Evolutionary conservation across 1,140 invertebrate genomes (phyloP).

Genomic region (Delia radicum): DNA sequence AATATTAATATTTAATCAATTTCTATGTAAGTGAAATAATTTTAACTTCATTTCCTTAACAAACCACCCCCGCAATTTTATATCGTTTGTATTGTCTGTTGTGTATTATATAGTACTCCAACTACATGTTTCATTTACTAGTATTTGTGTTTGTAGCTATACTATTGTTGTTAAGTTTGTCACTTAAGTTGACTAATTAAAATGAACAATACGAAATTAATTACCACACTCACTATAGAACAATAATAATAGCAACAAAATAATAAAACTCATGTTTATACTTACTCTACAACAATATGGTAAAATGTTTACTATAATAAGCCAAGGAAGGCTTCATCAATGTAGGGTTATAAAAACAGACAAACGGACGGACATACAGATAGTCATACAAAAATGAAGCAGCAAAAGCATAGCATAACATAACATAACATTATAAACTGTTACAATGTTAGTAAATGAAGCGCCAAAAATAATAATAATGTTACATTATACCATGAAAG

Average conservation of each 20-base stretch:
- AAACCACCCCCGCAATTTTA: neutral
- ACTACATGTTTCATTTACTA: neutral
- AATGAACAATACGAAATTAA: slow-evolving; percentile 16
- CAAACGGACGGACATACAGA: too few species aligned
- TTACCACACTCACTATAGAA: neutral
- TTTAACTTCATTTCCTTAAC: neutral
- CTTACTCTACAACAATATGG: neutral
- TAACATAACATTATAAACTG: neutral
- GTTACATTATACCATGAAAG: neutral
- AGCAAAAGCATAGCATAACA: neutral
- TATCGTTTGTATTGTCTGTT: neutral
- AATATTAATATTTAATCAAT: too few species aligned
- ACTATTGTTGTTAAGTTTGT: slow-evolving; percentile 6
- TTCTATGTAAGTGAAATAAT: too few species aligned
- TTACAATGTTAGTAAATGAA: neutral
- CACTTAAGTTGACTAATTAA: slow-evolving; percentile 14
- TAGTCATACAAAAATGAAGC: neutral
- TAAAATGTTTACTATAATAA: neutral
- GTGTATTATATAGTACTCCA: neutral
- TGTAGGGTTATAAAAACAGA: neutral
- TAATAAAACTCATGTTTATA: neutral
- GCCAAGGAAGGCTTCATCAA: neutral
- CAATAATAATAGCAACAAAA: neutral
- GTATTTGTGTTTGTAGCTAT: neutral
- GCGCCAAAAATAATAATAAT: neutral